Conservation (phyloP, 2,888 invertebrate species). For the Drosophila borborema region DNA sequence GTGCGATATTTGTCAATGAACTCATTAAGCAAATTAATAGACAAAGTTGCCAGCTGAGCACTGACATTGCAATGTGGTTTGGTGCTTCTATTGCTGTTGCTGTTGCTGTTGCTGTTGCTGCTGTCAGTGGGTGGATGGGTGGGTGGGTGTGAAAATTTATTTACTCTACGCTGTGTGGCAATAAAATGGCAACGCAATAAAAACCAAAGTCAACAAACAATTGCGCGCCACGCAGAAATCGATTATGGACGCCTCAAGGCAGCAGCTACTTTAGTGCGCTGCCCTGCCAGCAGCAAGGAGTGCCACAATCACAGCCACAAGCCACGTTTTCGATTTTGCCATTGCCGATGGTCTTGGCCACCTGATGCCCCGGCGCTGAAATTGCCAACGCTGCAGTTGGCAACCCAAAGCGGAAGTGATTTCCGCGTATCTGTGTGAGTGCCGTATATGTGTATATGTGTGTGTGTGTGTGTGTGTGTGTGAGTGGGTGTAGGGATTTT, state of each 20-base stretch:
- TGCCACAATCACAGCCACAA: slow-evolving; percentile 6
- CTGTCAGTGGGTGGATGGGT: neutral
- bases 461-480: slow-evolving; percentile 25
- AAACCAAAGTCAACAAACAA: slow-evolving; percentile 82
- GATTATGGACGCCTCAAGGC: slow-evolving; percentile 71
- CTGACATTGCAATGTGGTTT: slow-evolving; percentile 42
- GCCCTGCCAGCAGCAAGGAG: neutral
- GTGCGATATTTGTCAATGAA: slow-evolving; percentile 78
- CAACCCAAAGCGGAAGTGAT: slow-evolving; percentile 72
- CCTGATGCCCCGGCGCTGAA: slow-evolving; percentile 65
- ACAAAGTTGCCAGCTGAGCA: slow-evolving; percentile 72
- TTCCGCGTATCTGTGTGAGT: slow-evolving; percentile 51
- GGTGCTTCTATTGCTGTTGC: neutral
- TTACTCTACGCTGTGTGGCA: slow-evolving; percentile 42
- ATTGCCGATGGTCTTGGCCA: slow-evolving; percentile 59
- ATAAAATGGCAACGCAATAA: slow-evolving; percentile 79
- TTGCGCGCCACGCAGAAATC: slow-evolving; percentile 64
- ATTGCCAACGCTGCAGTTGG: slow-evolving; percentile 72
- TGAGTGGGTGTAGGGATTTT: slow-evolving; percentile 57
- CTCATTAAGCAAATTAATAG: slow-evolving; percentile 79
- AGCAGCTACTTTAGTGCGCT: slow-evolving; percentile 13
- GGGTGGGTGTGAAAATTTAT: slow-evolving; percentile 26
- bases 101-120: neutral
- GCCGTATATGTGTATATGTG: slow-evolving; percentile 11
- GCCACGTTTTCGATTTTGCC: slow-evolving; percentile 73